Base-by-base conservation (phyloP, 1,140 invertebrate species). In the Bombus polaris region DNA sequence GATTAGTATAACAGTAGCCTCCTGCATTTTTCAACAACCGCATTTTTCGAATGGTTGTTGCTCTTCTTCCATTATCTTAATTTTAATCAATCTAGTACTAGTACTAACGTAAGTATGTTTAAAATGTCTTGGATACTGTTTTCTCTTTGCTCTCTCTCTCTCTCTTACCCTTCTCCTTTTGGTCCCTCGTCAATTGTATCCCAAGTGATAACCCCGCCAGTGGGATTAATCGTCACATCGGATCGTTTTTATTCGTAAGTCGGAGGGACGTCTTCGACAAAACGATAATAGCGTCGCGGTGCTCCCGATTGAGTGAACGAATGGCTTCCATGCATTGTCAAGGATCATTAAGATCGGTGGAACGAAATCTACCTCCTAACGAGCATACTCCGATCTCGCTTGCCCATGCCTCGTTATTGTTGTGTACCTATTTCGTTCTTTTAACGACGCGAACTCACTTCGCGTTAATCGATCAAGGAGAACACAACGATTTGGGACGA, bases 191-290 rank as follows among this genome's bases (percentile, higher is more conserved):
- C 47, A 53, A 53, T 57, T 22, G 3, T 25, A 32, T 28, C 10
- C 32, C 4, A 37, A 53, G 25, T 25, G 25, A 25, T 59, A 37
- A 18, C 4, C 53, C 42, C 32, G 10, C 4, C 57, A 47, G 66
- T 73, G 32, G 66, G 18, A 86, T 88, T 78, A 88, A 88, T 88
- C 65, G 87, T 53, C 85, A 70, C 66, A 66, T 82, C 78, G 78
- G 82, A 73, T 87, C 78, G 66, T 88, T 87, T 82, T 87, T 87
- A 83, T 87, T 83, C 66, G 74, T 66, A 57, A 39, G 66, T 44
- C 37, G 37, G 66, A 78, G 39, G 78, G 83, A 78, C 57, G 77
- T 81, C 72, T 87, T 87, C 47, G 74, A 87, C 74, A 65, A 47
- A 47, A 37, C 22, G 75, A 83, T 87, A 88, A 83, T 75, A 59